Conservation (phyloP, 2,888 invertebrate genomes). For the Athrips mouffetella region DNA sequence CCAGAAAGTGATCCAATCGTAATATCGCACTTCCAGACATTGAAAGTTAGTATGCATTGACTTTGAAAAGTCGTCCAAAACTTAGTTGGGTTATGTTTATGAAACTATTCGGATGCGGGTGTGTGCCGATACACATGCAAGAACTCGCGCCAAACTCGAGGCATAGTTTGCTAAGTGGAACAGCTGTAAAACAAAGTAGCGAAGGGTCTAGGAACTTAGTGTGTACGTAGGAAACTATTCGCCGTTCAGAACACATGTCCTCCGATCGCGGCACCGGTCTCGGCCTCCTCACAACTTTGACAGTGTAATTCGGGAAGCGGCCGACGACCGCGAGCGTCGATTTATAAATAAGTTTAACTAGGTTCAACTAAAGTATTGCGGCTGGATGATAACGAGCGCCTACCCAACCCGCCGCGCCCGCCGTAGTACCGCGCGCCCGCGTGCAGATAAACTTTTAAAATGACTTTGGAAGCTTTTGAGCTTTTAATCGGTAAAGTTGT, state of each 20-base stretch:
- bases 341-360: slow-evolving; percentile 75
- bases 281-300: slow-evolving; percentile 51
- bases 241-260: slow-evolving; percentile 57
- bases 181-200: slow-evolving; percentile 78
- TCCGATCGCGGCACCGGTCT: slow-evolving; percentile 31
- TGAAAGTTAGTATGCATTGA: slow-evolving; percentile 79
- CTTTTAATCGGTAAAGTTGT: slow-evolving; percentile 80
- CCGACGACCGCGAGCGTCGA: slow-evolving; percentile 61
- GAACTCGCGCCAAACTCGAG: slow-evolving; percentile 76
- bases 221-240: slow-evolving; percentile 67
- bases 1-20: slow-evolving; percentile 75
- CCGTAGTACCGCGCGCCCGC: slow-evolving; percentile 51
- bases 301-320: slow-evolving; percentile 61
- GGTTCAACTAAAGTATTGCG: slow-evolving; percentile 73
- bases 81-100: slow-evolving; percentile 79
- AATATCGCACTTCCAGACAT: slow-evolving; percentile 75
- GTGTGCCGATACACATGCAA: slow-evolving; percentile 77
- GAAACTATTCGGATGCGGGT: slow-evolving; percentile 76
- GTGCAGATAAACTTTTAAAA: slow-evolving; percentile 80
- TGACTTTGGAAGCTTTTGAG: slow-evolving; percentile 80
- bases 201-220: slow-evolving; percentile 78
- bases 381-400: slow-evolving; percentile 69
- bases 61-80: slow-evolving; percentile 79
- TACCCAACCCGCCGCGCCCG: slow-evolving; percentile 44
- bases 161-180: slow-evolving; percentile 78